phyloP scores from a whole-genome alignment of 2,888 invertebrate species.

The Heliconius charithonia region DNA sequence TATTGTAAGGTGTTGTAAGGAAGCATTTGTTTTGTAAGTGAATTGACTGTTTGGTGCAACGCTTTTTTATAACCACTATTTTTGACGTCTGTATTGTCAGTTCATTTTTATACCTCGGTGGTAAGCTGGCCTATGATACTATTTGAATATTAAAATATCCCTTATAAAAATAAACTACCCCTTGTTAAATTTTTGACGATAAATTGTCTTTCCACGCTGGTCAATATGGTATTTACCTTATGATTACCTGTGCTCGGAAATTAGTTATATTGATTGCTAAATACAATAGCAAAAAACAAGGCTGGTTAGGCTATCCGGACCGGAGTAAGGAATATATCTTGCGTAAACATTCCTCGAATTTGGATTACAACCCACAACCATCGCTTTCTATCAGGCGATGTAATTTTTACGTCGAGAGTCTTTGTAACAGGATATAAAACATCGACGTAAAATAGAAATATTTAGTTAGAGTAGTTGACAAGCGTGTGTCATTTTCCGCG shows the following conservation, averaged over 20 bases:
- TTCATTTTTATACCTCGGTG: too few species aligned
- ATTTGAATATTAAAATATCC: too few species aligned
- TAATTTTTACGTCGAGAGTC: not conserved
- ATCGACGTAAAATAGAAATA: not conserved
- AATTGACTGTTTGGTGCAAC: not conserved
- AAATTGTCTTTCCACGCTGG: too few species aligned
- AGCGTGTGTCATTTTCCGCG: constrained; percentile 19
- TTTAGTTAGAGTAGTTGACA: not conserved
- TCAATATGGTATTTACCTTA: too few species aligned
- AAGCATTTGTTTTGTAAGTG: not conserved
- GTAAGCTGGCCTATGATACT: too few species aligned
- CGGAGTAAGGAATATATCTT: not conserved
- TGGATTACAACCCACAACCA: not conserved
- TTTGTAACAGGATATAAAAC: not conserved
- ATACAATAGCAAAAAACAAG: not conserved
- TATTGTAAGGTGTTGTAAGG: not conserved
- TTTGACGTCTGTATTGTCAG: not conserved
- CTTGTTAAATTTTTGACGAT: too few species aligned
- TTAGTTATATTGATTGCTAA: not conserved
- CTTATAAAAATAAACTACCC: too few species aligned
- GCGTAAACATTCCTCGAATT: not conserved
- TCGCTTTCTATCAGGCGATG: not conserved
- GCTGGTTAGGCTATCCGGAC: not conserved
- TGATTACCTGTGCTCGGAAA: too few species aligned
- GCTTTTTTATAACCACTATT: not conserved